Percentiles rank a stretch among this genome's conserved stretches.
Evolutionary conservation across 2,113 vertebrate species (phyloP).

Genomic region (Charadrius vociferus): DNA sequence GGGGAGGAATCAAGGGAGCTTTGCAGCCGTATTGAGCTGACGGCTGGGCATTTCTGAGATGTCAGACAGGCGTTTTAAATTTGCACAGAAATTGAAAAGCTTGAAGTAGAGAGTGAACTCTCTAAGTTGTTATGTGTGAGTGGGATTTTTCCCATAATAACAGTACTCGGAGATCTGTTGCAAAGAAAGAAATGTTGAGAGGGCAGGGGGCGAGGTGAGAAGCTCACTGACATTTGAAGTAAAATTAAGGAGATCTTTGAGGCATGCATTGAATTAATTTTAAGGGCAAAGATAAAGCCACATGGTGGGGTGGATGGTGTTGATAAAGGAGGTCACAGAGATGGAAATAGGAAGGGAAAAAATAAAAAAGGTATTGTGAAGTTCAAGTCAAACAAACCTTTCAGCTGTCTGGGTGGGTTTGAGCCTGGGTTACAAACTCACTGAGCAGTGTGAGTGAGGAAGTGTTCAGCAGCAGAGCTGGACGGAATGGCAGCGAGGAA

Average conservation of each 20-base stretch:
- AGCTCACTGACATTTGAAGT: not conserved
- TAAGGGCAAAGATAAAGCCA: not conserved
- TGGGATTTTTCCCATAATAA: not conserved
- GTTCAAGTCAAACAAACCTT: not conserved
- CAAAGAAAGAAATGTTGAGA: not conserved
- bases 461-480: not conserved
- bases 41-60: not conserved
- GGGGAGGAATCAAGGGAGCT: not conserved
- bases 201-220: not conserved
- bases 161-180: not conserved
- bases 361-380: not conserved
- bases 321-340: not conserved
- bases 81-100: not conserved
- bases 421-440: not conserved
- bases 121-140: not conserved
- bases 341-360: not conserved
- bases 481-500: not conserved
- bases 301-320: not conserved
- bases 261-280: not conserved
- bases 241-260: not conserved
- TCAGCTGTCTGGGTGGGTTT: not conserved
- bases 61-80: not conserved
- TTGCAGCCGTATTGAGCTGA: not conserved
- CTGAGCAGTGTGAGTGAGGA: not conserved
- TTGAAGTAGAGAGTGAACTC: not conserved